Conservation (phyloP, 2,113 vertebrate genomes). For the Diadophis punctatus region DNA sequence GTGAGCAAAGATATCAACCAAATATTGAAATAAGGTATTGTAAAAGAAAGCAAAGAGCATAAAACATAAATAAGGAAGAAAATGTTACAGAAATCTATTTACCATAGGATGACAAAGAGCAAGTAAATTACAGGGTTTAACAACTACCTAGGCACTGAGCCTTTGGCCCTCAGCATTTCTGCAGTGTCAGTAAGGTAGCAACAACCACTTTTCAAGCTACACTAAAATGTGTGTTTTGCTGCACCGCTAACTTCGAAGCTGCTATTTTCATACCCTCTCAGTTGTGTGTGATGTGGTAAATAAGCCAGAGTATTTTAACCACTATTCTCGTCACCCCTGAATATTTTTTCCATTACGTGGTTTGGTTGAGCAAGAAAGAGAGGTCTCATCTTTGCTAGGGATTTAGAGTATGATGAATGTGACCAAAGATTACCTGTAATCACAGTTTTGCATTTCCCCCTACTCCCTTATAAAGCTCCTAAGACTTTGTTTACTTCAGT, state of each 20-base stretch:
- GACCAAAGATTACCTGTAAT: conserved; percentile 9
- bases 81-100: neutral
- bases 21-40: neutral
- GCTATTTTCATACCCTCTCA: neutral
- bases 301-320: neutral
- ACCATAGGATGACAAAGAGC: neutral
- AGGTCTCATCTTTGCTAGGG: neutral
- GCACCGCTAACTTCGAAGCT: neutral
- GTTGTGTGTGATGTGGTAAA: neutral
- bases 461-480: neutral
- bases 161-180: neutral
- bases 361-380: neutral
- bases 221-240: neutral
- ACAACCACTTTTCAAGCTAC: neutral
- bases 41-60: neutral
- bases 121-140: neutral
- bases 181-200: neutral
- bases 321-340: conserved; percentile 3
- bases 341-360: neutral
- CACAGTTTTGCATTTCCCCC: neutral
- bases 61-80: neutral
- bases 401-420: conserved; percentile 8
- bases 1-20: neutral
- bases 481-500: neutral
- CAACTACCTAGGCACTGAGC: neutral